Evolutionary conservation across 1,140 invertebrate species (phyloP).

Genomic region (Sitophilus oryzae): DNA sequence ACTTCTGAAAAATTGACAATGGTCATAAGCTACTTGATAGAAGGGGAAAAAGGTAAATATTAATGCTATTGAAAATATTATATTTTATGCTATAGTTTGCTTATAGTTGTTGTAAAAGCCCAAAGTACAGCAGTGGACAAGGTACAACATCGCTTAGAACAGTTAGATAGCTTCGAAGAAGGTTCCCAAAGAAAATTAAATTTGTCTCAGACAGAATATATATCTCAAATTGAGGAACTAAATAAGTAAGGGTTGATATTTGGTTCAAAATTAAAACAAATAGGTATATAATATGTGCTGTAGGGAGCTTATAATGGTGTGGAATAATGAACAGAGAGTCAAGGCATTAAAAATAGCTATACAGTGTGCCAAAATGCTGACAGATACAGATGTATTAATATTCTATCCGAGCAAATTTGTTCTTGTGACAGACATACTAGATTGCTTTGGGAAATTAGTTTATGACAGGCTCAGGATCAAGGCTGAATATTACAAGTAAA

Average conservation of each 20-base stretch:
- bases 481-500: slow-evolving; percentile 43
- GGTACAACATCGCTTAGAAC: slow-evolving; percentile 84
- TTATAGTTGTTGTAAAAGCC: slow-evolving; percentile 67
- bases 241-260: slow-evolving; percentile 51
- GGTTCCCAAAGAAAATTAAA: slow-evolving; percentile 80
- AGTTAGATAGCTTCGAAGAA: slow-evolving; percentile 92
- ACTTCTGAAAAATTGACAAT: slow-evolving; percentile 88
- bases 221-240: slow-evolving; percentile 78
- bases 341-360: slow-evolving; percentile 95
- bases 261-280: too few relatives aligned
- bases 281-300: too few relatives aligned
- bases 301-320: slow-evolving; percentile 75
- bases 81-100: slow-evolving; percentile 5
- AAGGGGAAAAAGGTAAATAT: slow-evolving; percentile 67
- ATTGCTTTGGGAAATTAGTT: slow-evolving; percentile 90
- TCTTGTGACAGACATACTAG: slow-evolving; percentile 90
- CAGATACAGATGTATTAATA: slow-evolving; percentile 79
- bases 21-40: slow-evolving; percentile 77
- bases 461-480: slow-evolving; percentile 81
- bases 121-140: slow-evolving; percentile 79
- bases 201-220: slow-evolving; percentile 88
- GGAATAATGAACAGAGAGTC: slow-evolving; percentile 90
- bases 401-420: slow-evolving; percentile 99
- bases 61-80: slow-evolving; percentile 1
- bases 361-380: slow-evolving; percentile 89